A percentile compares a stretch with the other conserved stretches of the same genome.
phyloP scores from a whole-genome alignment of 1,140 invertebrate species.

The Chironomus striatipennis region DNA sequence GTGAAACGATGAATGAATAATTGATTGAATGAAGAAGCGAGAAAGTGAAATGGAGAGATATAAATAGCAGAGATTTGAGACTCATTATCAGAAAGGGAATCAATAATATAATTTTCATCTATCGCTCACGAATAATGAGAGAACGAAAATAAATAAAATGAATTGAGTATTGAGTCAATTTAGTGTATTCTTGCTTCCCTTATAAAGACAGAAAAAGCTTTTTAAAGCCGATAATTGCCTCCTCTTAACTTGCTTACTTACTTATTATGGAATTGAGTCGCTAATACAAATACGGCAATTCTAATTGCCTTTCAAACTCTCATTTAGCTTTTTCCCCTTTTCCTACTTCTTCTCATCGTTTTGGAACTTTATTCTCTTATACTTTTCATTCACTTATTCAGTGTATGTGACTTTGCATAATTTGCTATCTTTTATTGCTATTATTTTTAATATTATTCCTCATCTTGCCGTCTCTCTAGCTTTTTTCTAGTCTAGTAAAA shows the following conservation, averaged over 20 bases:
- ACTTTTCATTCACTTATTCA: neutral
- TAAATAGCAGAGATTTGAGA: neutral
- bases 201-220: neutral
- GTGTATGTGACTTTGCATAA: slow-evolving; percentile 19
- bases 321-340: neutral
- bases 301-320: slow-evolving; percentile 17
- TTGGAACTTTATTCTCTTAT: no score
- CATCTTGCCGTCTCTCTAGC: no score
- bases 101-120: slow-evolving; percentile 15
- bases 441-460: no score
- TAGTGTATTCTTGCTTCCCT: neutral
- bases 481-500: no score
- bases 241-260: neutral
- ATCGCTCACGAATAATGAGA: neutral
- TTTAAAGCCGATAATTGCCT: slow-evolving; percentile 7
- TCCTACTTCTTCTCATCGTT: no score
- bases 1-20: no score
- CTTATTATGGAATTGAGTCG: neutral
- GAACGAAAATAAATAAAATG: no score
- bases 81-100: slow-evolving; percentile 1
- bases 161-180: no score
- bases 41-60: no score
- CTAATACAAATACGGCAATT: slow-evolving; percentile 15
- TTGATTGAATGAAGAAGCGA: no score
- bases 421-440: neutral